These are phyloP conservation scores for Micronisus gabar DNA, from an alignment of 2,113 vertebrate genomes.

Conservation along the genomic window DNA sequence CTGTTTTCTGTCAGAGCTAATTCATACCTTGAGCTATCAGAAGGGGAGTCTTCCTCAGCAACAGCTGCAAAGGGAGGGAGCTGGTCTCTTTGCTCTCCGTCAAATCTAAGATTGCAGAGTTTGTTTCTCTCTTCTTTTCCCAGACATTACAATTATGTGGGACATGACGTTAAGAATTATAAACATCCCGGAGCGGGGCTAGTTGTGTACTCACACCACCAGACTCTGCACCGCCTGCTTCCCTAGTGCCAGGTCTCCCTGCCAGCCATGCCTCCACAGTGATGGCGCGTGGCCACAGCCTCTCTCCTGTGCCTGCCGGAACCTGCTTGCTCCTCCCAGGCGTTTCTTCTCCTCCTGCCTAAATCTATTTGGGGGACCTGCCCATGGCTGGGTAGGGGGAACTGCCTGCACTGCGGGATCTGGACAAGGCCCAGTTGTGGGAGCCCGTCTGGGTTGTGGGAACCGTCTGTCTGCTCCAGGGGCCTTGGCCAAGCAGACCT, in stretches of 20 bases:
- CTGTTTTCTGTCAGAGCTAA: background rate
- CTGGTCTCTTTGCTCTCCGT: background rate
- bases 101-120: background rate
- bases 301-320: background rate
- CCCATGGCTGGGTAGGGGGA: too few species aligned
- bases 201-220: background rate
- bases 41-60: background rate
- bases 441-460: too few species aligned
- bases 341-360: background rate
- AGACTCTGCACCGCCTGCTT: background rate
- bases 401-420: background rate
- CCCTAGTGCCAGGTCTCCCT: background rate
- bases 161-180: background rate
- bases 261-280: fast-evolving
- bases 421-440: background rate
- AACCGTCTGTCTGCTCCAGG: fast-evolving
- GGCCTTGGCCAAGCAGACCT: fast-evolving
- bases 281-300: background rate
- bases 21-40: background rate
- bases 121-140: background rate
- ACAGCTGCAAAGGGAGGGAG: background rate
- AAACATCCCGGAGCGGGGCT: background rate
- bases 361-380: background rate
- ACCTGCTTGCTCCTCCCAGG: background rate
- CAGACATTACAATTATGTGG: background rate